Conservation (phyloP, 2,113 vertebrate species). For the Cairina moschata region DNA sequence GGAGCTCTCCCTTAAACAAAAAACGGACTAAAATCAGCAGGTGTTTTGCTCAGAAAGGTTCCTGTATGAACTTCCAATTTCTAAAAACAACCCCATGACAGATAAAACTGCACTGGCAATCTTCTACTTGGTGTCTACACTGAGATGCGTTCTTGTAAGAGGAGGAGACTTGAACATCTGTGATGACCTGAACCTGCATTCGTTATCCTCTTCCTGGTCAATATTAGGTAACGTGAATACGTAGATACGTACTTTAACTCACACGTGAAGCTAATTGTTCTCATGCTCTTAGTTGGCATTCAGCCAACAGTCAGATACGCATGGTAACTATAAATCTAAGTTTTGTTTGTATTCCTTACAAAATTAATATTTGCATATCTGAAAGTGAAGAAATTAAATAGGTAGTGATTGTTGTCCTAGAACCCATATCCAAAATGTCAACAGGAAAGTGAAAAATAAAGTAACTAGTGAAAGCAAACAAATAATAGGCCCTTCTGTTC, state of each 20-base stretch:
- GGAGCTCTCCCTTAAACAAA: neutral
- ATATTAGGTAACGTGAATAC: neutral
- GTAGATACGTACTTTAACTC: neutral
- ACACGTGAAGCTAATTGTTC: neutral
- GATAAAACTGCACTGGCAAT: neutral
- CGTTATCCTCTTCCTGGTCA: neutral
- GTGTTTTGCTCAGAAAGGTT: neutral
- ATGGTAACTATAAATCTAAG: neutral
- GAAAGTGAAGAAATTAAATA: constrained; percentile 1
- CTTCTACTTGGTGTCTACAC: neutral
- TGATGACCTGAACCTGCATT: neutral
- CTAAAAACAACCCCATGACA: neutral
- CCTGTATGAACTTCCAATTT: neutral
- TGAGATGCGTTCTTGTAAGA: neutral
- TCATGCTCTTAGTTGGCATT: neutral
- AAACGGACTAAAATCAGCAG: neutral
- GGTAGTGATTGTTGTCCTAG: neutral
- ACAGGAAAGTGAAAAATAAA: neutral
- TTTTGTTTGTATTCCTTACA: neutral
- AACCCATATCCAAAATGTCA: neutral
- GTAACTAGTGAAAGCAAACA: neutral
- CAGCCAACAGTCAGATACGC: neutral
- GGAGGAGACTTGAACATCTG: neutral
- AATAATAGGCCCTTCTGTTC: neutral
- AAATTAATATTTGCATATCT: constrained; percentile 28